A percentile compares a stretch with the other conserved stretches of the same genome.
phyloP scores from a whole-genome alignment of 2,797 vertebrate species.

The Ceryle rudis region DNA sequence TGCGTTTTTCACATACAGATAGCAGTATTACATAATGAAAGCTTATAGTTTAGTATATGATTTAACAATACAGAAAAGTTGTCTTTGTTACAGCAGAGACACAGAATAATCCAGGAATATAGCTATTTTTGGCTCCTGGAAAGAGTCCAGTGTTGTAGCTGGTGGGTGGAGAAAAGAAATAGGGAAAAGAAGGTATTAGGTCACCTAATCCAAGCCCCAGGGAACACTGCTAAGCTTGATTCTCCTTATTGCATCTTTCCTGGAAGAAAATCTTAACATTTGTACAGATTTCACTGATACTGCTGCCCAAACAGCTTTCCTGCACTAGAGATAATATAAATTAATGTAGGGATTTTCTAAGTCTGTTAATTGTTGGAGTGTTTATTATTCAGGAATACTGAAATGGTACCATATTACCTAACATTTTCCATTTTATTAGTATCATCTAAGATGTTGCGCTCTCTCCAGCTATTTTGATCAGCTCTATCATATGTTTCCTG shows the following conservation, averaged over 20 bases:
- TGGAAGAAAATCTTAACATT: background rate
- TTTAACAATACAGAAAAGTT: background rate
- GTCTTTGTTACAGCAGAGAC: background rate
- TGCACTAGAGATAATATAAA: background rate
- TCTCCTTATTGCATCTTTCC: background rate
- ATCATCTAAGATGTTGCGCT: background rate
- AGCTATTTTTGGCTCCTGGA: conserved; percentile 38
- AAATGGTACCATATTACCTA: background rate
- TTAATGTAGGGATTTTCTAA: background rate
- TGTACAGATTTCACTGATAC: background rate
- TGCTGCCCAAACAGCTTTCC: background rate
- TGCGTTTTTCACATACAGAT: background rate
- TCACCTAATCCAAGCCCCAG: conserved; percentile 19
- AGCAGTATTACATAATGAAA: background rate
- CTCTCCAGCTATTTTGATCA: background rate
- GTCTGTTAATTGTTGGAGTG: background rate
- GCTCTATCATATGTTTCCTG: background rate
- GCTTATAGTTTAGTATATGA: background rate
- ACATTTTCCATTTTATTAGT: background rate
- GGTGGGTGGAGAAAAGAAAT: conserved; percentile 5
- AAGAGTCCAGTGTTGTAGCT: background rate
- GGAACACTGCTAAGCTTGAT: background rate
- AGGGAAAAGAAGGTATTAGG: conserved; percentile 38
- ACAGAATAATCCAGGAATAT: background rate
- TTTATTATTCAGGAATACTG: background rate